Evolutionary conservation across 2,888 invertebrate species (phyloP).

Genomic region (Meiosimyza platycephala): DNA sequence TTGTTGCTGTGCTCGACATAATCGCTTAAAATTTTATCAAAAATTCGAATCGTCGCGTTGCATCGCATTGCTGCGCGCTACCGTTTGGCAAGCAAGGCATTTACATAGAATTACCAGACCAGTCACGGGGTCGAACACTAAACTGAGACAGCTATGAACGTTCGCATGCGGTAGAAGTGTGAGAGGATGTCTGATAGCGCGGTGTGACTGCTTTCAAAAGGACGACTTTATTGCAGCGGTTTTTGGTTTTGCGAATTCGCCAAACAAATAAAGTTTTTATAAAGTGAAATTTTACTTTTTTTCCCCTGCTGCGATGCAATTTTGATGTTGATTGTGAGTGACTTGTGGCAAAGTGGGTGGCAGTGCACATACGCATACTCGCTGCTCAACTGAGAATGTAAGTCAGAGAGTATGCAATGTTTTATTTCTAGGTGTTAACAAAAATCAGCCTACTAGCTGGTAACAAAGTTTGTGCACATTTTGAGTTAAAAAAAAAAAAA

Average conservation of each 20-base stretch:
- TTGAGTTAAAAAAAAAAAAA: too few species aligned
- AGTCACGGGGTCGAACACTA: background rate
- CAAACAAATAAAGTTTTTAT: slow-evolving; percentile 20
- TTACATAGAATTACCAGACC: background rate
- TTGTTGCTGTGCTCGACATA: background rate
- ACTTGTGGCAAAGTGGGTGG: slow-evolving; percentile 24
- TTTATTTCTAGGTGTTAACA: background rate
- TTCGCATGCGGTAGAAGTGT: background rate
- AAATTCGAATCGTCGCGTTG: slow-evolving; percentile 8
- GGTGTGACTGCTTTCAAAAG: background rate
- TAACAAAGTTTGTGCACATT: background rate
- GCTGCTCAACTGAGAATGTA: background rate
- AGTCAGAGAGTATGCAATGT: background rate
- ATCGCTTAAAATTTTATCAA: slow-evolving; percentile 1
- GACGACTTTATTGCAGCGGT: slow-evolving; percentile 35
- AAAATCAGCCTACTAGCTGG: background rate
- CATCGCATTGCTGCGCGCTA: background rate
- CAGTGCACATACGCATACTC: background rate
- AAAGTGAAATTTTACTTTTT: background rate
- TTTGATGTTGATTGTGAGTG: slow-evolving; percentile 28
- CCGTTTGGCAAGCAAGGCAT: slow-evolving; percentile 4
- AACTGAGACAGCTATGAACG: too few species aligned
- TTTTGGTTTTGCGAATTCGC: slow-evolving; percentile 23
- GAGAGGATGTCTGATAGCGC: background rate
- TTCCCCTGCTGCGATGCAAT: background rate